These are phyloP conservation scores for Alectoris magna DNA, from an alignment of 2,797 vertebrate genomes.

Conservation along the genomic window DNA sequence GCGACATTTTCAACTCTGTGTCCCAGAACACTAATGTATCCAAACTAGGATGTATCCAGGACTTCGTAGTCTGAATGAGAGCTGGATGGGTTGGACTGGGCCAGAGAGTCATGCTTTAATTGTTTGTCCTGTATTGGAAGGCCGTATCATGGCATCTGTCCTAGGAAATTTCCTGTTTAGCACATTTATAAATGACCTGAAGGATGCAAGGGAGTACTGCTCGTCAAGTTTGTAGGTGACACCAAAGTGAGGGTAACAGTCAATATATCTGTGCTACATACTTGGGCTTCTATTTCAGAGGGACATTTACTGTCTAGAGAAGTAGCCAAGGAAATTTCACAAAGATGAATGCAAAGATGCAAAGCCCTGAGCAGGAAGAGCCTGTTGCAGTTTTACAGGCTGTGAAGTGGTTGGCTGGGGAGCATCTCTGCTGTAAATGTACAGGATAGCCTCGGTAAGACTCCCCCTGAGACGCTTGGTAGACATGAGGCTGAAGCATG, in stretches of 20 bases:
- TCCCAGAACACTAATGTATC: neutral
- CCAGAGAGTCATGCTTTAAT: neutral
- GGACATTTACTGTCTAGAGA: neutral
- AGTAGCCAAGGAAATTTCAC: neutral
- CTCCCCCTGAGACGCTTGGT: neutral
- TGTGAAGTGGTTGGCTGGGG: neutral
- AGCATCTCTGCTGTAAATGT: neutral
- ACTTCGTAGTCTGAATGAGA: neutral
- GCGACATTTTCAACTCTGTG: neutral
- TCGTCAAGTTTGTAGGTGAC: neutral
- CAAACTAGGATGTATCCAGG: neutral
- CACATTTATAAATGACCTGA: neutral
- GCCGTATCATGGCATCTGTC: neutral
- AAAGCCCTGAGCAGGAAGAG: neutral
- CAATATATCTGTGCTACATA: neutral
- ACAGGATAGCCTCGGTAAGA: neutral
- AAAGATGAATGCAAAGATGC: neutral
- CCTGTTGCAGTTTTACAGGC: neutral
- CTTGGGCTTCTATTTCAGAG: neutral
- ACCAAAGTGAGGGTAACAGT: neutral
- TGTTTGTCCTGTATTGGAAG: neutral
- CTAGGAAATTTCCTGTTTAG: neutral
- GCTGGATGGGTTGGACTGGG: neutral
- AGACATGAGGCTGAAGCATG: neutral
- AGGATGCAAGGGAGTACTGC: neutral